phyloP scores from a whole-genome alignment of 30 jellyfish, hydroid and myxozoan species.

The Turritopsis rubra region DNA sequence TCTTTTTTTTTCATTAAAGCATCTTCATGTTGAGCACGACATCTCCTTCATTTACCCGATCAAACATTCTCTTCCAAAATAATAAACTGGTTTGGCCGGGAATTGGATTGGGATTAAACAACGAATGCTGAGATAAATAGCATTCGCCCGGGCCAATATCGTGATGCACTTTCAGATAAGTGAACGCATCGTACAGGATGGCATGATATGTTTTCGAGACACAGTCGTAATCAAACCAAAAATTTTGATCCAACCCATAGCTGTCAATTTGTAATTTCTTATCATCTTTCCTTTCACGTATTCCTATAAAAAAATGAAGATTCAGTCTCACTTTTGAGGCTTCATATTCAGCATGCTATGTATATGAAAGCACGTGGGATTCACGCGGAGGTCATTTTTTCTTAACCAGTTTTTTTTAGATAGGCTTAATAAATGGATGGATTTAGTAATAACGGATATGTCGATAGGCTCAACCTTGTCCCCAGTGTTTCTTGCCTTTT shows the following conservation, averaged over 20 bases:
- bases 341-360: too few species aligned
- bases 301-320: neutral
- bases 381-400: too few species aligned
- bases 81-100: constrained; percentile 1
- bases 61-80: constrained; percentile 12
- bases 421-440: too few species aligned
- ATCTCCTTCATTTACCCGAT: neutral
- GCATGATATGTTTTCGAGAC: constrained; percentile 8
- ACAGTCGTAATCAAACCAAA: neutral
- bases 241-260: neutral
- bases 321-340: too few species aligned
- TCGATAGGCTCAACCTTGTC: too few species aligned
- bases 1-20: too few species aligned
- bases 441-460: too few species aligned
- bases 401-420: too few species aligned
- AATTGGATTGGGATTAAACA: neutral
- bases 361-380: too few species aligned
- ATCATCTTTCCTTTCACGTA: neutral
- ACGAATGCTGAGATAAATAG: neutral
- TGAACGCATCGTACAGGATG: neutral
- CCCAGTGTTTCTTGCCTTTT: too few species aligned
- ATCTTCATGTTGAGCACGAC: neutral
- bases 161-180: neutral
- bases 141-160: neutral
- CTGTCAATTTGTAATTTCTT: neutral